A percentile compares a stretch with the other conserved stretches of the same genome.
Evolutionary conservation across 2,113 vertebrate species (phyloP).

Genomic region (Gallinago media): DNA sequence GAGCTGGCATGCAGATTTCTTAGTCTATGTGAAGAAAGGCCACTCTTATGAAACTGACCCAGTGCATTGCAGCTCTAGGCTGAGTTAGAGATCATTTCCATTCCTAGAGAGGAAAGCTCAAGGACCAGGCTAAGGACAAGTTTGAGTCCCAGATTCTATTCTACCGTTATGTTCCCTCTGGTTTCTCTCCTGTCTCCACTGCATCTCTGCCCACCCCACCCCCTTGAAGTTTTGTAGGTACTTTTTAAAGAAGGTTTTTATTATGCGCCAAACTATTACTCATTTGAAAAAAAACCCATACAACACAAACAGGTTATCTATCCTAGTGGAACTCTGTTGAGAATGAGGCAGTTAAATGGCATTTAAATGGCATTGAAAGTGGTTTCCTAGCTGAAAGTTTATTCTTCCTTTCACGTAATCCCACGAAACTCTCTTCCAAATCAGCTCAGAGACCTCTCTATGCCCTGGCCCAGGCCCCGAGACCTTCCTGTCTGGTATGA

Average conservation of each 20-base stretch:
- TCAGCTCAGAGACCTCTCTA: fast-evolving
- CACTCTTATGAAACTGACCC: not conserved
- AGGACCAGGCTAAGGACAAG: not conserved
- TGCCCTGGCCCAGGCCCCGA: not conserved
- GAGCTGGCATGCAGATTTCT: not conserved
- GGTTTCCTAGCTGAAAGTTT: not conserved
- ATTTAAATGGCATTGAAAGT: not conserved
- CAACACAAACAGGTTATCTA: not conserved
- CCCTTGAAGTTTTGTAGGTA: not conserved
- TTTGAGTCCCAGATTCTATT: not conserved
- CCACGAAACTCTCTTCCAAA: not conserved
- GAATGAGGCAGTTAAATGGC: not conserved
- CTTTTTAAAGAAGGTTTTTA: not conserved
- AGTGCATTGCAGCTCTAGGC: not conserved
- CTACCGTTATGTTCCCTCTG: not conserved
- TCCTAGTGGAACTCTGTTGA: not conserved
- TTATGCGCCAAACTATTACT: not conserved
- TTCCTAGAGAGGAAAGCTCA: not conserved
- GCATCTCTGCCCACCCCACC: fast-evolving
- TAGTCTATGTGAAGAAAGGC: not conserved
- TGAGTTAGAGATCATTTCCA: not conserved
- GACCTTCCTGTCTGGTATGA: fast-evolving
- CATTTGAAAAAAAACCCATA: not conserved
- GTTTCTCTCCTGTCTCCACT: not conserved
- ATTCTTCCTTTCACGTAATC: not conserved